phyloP scores from a whole-genome alignment of 2,888 invertebrate species.

The Clanis bilineata region DNA sequence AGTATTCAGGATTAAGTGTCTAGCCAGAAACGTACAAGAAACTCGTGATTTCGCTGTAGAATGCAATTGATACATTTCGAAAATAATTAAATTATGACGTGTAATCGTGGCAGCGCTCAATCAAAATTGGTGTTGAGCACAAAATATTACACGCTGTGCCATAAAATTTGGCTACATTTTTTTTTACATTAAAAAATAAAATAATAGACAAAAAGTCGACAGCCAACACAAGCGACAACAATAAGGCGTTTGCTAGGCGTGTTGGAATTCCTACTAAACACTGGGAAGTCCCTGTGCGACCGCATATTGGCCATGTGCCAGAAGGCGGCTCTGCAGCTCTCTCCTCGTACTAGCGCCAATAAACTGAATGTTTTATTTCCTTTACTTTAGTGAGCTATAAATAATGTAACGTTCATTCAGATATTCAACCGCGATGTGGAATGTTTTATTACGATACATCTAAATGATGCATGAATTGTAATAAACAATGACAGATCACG shows the following conservation, averaged over 20 bases:
- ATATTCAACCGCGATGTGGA: background rate
- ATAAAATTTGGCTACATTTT: background rate
- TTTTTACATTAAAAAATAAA: background rate
- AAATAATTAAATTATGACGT: no score
- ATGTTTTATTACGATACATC: no score
- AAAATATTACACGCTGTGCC: background rate
- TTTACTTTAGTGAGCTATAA: background rate
- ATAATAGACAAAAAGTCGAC: conserved; percentile 10
- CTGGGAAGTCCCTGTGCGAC: conserved; percentile 33
- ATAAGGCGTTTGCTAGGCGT: conserved; percentile 33
- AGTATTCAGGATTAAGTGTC: no score
- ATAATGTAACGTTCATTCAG: background rate
- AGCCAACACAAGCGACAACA: conserved; percentile 33
- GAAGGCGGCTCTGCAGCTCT: conserved; percentile 31
- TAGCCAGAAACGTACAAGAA: background rate
- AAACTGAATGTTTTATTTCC: conserved; percentile 29
- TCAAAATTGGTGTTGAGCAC: no score
- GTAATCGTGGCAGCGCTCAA: no score
- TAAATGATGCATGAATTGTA: no score
- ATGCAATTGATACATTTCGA: background rate
- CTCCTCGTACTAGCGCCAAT: conserved; percentile 25
- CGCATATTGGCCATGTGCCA: conserved; percentile 35
- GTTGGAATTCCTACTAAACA: conserved; percentile 33
- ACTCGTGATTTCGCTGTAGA: background rate
- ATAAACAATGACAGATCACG: background rate